Conservation (phyloP, 1,140 invertebrate genomes). For the Drosophila ananassae region DNA sequence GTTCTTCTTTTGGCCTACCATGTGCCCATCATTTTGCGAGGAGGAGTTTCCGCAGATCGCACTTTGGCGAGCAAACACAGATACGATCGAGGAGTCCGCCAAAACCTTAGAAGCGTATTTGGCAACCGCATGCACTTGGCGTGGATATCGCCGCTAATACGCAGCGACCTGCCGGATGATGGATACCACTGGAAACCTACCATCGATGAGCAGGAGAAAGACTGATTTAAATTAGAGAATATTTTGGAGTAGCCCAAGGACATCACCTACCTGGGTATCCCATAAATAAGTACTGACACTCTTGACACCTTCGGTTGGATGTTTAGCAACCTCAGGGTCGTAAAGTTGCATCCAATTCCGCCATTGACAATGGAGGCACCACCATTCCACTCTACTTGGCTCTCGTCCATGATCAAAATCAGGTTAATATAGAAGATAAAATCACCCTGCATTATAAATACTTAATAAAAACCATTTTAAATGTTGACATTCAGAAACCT, state of each 20-base stretch:
- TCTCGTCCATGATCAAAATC: constrained; percentile 61
- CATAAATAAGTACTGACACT: constrained; percentile 56
- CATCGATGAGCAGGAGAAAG: background rate
- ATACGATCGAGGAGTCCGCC: constrained; percentile 90
- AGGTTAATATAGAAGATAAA: constrained; percentile 40
- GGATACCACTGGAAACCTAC: constrained; percentile 88
- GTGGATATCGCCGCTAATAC: constrained; percentile 90
- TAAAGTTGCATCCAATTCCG: constrained; percentile 58
- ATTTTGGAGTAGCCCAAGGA: background rate
- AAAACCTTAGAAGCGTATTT: constrained; percentile 88
- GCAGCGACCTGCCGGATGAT: constrained; percentile 90
- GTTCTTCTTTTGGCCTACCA: constrained; percentile 89
- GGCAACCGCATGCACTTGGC: constrained; percentile 90
- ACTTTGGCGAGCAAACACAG: constrained; percentile 31
- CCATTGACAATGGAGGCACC: constrained; percentile 34
- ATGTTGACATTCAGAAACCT: constrained; percentile 31
- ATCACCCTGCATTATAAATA: constrained; percentile 19
- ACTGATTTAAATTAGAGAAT: constrained; percentile 16
- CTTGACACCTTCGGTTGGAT: background rate
- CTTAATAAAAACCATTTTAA: background rate
- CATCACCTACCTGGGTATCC: constrained; percentile 9
- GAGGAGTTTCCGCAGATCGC: constrained; percentile 69
- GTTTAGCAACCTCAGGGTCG: constrained; percentile 28
- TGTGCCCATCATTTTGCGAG: constrained; percentile 85
- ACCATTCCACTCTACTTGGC: constrained; percentile 1